Evolutionary conservation across 2,888 invertebrate species (phyloP), one percentile per base, ranked within the genome.

Genomic region (Encarsia formosa): DNA sequence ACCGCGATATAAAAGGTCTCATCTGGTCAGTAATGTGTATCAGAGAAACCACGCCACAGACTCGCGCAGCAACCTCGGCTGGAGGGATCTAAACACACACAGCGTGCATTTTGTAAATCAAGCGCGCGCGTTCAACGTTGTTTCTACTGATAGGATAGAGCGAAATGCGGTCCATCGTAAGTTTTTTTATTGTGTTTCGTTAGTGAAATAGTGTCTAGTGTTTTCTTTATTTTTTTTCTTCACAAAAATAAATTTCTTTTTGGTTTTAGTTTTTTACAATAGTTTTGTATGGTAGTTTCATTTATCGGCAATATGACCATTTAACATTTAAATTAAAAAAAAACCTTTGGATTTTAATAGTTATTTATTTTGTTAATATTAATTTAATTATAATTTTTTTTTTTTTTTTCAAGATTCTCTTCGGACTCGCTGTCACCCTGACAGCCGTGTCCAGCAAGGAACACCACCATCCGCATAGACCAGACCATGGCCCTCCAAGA

Each of bases 1-100:
- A 68, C 70, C 61, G 60, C 59, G 62, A 69, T 73, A 73, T 74
- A 74, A 73, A 72, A 69, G 67, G 67, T 71, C 65, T 71, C 69
- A 65, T 66, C 68, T 65, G 63, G 64, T 63, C 68, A 62, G 69
- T 65, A 67, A 66, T 68, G 64, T 59, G 67, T 24, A 68, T 61
- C 71, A 74, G 68, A 73, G 47, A 66, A 62, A 61, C 45, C 26
- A 39, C 38, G 39, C 40, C 26, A 45, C n/a, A n/a, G n/a, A n/a
- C 43, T 20, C 16, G 16, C 18, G 31, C 13, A 20, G 47, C 31
- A 51, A 23, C 20, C 39, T 38, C 34, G 18, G 3, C 8, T 29
- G 5, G 26, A 34, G 32, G 11, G 19, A 20, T 20, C 66, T 61
- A 68, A 61, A 64, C 63, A 62, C 63, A 59, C 63, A 59, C 61